A percentile compares a stretch with the other conserved stretches of the same genome.
Evolutionary conservation across 2,888 invertebrate genomes (phyloP).

Genomic region (Erpobdella octoculata): DNA sequence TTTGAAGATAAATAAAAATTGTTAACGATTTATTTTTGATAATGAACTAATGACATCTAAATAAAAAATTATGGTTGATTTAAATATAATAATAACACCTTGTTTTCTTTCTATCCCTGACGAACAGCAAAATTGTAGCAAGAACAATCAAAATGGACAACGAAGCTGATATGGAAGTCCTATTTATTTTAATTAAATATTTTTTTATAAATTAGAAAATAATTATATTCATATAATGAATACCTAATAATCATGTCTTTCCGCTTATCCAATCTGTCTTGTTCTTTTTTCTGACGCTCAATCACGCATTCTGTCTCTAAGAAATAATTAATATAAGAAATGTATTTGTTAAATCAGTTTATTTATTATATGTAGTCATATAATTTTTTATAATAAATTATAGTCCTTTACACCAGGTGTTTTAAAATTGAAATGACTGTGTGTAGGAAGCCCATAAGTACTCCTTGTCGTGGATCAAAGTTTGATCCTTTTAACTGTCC

Average conservation of each 20-base stretch:
- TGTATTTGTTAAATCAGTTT: background rate
- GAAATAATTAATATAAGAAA: background rate
- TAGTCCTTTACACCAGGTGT: too few species aligned
- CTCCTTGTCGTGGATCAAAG: too few species aligned
- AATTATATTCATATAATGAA: background rate
- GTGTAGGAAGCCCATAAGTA: too few species aligned
- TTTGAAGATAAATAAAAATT: too few species aligned
- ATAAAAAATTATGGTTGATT: background rate
- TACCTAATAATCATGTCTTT: background rate
- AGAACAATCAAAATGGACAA: slow-evolving; percentile 4
- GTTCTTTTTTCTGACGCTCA: background rate
- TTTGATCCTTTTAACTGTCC: too few species aligned
- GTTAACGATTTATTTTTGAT: too few species aligned
- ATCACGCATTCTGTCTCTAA: background rate
- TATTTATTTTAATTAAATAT: background rate
- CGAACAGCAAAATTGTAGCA: slow-evolving; percentile 3
- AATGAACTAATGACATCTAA: too few species aligned
- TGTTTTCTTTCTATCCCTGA: background rate
- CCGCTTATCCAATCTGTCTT: background rate
- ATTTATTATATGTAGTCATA: background rate
- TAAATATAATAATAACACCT: background rate
- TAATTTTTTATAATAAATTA: too few species aligned
- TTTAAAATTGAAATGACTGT: too few species aligned
- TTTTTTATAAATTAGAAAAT: background rate
- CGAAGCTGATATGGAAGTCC: background rate